phyloP scores from a whole-genome alignment of 2,113 vertebrate species.

The Sciurus niger region DNA sequence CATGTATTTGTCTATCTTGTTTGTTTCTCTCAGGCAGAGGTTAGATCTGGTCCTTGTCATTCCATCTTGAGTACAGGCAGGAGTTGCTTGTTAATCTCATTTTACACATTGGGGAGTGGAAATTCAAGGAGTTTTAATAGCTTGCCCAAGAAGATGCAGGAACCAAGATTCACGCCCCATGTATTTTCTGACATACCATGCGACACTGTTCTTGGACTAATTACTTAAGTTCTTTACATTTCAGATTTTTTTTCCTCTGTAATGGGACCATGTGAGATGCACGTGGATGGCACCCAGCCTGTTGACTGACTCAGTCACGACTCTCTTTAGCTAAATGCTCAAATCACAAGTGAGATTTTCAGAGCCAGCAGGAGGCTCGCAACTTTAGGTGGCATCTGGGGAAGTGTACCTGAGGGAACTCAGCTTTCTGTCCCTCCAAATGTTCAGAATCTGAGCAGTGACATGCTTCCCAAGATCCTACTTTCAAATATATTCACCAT shows the following conservation, averaged over 20 bases:
- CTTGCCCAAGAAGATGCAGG: background rate
- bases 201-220: background rate
- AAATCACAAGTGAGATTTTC: background rate
- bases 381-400: background rate
- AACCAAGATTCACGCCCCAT: background rate
- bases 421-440: background rate
- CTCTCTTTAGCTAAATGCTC: background rate
- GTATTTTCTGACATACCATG: background rate
- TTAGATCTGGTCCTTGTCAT: background rate
- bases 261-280: background rate
- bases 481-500: background rate
- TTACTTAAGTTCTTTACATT: background rate
- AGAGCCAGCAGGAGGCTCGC: background rate
- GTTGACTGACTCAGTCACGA: no score
- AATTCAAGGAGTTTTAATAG: background rate
- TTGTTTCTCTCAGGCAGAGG: background rate
- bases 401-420: background rate
- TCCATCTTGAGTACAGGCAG: background rate
- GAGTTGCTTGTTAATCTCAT: background rate
- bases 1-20: background rate
- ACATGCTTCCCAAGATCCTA: background rate
- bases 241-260: background rate
- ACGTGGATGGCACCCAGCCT: background rate
- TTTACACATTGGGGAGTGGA: background rate
- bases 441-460: background rate